Evolutionary conservation across 2,888 invertebrate genomes (phyloP).

Genomic region (Amphiduros pacificus): DNA sequence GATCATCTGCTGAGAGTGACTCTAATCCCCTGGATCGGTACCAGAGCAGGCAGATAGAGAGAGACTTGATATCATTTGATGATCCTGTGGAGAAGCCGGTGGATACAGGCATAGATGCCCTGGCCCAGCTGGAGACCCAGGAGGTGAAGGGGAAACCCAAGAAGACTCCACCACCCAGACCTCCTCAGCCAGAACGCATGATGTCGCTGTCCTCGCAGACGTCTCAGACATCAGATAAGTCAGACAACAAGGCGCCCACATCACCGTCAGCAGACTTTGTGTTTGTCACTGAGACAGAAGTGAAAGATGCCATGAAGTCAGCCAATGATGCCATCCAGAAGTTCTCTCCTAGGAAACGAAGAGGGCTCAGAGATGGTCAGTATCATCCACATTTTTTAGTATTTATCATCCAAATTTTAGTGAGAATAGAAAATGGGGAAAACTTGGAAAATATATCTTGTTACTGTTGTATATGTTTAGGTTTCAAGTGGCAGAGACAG

Average conservation of each 20-base stretch:
- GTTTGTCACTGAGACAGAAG: slow-evolving; percentile 65
- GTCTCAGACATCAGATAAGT: not conserved
- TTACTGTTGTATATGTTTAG: slow-evolving; percentile 54
- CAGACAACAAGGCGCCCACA: slow-evolving; percentile 84
- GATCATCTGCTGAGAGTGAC: slow-evolving; percentile 53
- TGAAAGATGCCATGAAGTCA: slow-evolving; percentile 46
- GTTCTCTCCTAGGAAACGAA: slow-evolving; percentile 19
- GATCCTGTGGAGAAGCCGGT: not conserved
- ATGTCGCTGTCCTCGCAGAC: not conserved
- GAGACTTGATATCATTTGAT: slow-evolving; percentile 13
- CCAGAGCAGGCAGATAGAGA: not conserved
- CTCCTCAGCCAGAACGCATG: not conserved
- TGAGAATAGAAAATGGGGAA: not conserved
- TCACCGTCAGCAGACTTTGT: slow-evolving; percentile 90
- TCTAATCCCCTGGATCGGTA: slow-evolving; percentile 25
- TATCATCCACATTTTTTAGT: not conserved
- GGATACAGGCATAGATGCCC: not conserved
- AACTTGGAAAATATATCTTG: not conserved
- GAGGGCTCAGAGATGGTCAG: slow-evolving; percentile 13
- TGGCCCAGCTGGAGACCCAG: not conserved
- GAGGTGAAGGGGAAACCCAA: not conserved
- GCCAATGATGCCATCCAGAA: slow-evolving; percentile 40
- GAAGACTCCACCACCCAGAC: not conserved
- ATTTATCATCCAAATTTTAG: not conserved
- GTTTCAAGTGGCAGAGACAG: slow-evolving; percentile 88